These are phyloP conservation scores for Lysandra coridon DNA, from an alignment of 2,888 invertebrate species.

Conservation along the genomic window DNA sequence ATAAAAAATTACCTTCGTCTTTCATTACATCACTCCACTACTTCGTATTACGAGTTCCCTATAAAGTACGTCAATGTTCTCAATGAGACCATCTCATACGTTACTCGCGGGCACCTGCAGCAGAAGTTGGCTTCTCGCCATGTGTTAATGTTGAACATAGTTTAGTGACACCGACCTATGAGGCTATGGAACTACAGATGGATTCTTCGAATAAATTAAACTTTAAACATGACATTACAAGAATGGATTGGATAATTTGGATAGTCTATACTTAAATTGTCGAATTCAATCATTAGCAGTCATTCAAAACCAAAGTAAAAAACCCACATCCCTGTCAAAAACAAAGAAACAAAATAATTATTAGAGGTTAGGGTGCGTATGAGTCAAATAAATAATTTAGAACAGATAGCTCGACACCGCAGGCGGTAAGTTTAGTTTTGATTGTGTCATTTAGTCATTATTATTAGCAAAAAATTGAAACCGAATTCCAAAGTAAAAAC, in stretches of 20 bases:
- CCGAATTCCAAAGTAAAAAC: no score
- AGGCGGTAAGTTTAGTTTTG: no score
- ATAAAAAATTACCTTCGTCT: background rate
- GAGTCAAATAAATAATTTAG: no score
- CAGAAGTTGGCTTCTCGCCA: constrained; percentile 45
- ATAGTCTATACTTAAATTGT: background rate
- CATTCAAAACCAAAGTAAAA: no score
- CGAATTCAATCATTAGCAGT: no score
- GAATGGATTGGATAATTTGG: background rate
- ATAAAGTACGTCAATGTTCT: background rate
- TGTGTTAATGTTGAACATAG: constrained; percentile 39
- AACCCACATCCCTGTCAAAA: no score
- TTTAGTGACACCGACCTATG: constrained; percentile 11
- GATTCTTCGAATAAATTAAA: constrained; percentile 10
- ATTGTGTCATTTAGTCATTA: no score
- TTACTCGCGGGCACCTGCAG: constrained; percentile 43
- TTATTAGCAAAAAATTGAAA: no score
- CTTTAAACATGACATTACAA: background rate
- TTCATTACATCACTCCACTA: background rate
- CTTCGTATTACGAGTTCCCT: background rate
- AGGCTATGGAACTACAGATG: background rate
- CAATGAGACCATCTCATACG: constrained; percentile 35
- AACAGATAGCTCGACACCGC: no score
- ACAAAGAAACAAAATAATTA: no score
- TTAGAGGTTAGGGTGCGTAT: no score